Conservation (phyloP, 2,888 invertebrate genomes). For the Drosophila basisetae region DNA sequence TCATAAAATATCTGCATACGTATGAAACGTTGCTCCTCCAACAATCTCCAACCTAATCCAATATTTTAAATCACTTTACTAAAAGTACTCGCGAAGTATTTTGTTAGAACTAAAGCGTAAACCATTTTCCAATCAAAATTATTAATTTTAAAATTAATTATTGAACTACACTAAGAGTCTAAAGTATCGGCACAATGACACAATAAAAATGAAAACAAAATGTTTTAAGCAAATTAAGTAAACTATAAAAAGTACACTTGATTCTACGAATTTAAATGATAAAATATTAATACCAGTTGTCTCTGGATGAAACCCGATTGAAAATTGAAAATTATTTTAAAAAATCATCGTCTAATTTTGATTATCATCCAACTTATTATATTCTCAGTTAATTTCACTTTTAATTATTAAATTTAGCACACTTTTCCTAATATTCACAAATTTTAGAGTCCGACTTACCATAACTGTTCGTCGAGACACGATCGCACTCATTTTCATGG, state of each 20-base stretch:
- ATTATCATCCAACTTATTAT: background rate
- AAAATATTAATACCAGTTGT: too few species aligned
- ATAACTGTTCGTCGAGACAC: constrained; percentile 83
- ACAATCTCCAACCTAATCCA: background rate
- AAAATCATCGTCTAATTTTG: background rate
- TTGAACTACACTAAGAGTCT: background rate
- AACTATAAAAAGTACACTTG: background rate
- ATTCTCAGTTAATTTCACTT: background rate
- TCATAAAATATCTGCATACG: background rate
- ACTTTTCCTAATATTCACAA: background rate
- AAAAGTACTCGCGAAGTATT: background rate
- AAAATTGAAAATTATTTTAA: background rate
- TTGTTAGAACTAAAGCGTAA: background rate
- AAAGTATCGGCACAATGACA: background rate
- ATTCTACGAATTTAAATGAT: too few species aligned
- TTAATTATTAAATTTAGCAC: too few species aligned
- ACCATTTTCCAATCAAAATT: background rate
- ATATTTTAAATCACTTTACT: background rate
- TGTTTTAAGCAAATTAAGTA: background rate
- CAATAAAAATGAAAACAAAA: background rate
- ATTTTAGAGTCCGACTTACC: constrained; percentile 70
- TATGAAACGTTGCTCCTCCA: background rate
- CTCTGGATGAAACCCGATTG: too few species aligned
- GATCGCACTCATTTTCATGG: constrained; percentile 84
- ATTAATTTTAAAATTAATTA: background rate